phyloP scores from a whole-genome alignment of 2,888 invertebrate species.

The Drosophila falleni region DNA sequence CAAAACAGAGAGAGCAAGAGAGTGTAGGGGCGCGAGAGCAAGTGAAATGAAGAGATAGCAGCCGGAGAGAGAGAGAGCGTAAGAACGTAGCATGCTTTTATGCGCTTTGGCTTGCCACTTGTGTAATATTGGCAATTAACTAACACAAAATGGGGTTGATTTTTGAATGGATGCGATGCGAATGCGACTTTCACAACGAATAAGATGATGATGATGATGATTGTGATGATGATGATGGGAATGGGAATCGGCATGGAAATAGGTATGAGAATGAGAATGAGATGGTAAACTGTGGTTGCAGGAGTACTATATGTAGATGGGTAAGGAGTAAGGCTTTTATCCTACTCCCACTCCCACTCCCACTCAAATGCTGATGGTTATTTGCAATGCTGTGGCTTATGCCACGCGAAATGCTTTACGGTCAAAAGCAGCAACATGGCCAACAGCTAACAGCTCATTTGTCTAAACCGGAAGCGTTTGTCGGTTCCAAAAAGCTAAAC shows the following conservation, averaged over 20 bases:
- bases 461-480: conserved; percentile 25
- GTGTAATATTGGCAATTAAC: conserved; percentile 81
- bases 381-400: conserved; percentile 39
- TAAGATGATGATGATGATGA: conserved; percentile 38
- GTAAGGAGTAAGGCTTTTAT: too few relatives aligned
- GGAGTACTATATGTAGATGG: neutral
- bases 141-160: conserved; percentile 76
- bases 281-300: neutral
- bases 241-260: neutral
- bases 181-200: conserved; percentile 38
- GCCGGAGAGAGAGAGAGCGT: neutral
- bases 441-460: conserved; percentile 12
- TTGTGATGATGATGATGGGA: conserved; percentile 23
- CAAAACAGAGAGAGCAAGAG: conserved; percentile 31
- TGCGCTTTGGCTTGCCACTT: conserved; percentile 70
- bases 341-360: neutral
- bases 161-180: conserved; percentile 67
- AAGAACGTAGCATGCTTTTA: conserved; percentile 52
- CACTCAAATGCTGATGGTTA: conserved; percentile 17
- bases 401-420: conserved; percentile 11
- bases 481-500: neutral
- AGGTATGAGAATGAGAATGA: conserved; percentile 4
- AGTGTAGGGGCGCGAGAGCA: conserved; percentile 11
- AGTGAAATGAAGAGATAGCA: conserved; percentile 5
- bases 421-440: neutral